Percentiles rank a stretch among this genome's conserved stretches.
Conservation (phyloP, 2,888 invertebrate species). For the Thera britannica region DNA sequence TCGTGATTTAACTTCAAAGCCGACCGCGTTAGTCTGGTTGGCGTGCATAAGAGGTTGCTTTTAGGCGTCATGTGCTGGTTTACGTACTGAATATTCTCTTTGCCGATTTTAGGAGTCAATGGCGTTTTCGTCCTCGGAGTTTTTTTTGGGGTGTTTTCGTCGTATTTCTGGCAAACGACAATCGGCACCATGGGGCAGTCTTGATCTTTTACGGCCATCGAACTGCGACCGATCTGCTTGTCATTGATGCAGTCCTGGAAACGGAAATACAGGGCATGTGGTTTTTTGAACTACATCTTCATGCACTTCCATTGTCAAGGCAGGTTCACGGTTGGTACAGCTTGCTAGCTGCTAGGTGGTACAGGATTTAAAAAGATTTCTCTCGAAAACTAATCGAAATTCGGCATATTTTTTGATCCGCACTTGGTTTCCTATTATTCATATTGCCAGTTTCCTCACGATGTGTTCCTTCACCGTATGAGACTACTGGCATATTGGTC, state of each 20-base stretch:
- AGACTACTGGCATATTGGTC: no score
- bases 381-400: no score
- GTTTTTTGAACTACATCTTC: no score
- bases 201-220: constrained; percentile 64
- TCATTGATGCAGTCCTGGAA: constrained; percentile 81
- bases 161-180: constrained; percentile 51
- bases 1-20: constrained; percentile 69
- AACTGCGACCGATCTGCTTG: constrained; percentile 82
- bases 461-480: no score
- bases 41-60: constrained; percentile 62
- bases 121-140: constrained; percentile 56
- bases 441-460: no score
- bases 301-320: no score
- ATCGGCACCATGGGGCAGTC: constrained; percentile 44
- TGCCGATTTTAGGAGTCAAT: constrained; percentile 70
- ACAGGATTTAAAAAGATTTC: no score
- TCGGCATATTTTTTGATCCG: no score
- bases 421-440: no score
- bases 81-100: constrained; percentile 68
- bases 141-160: constrained; percentile 63
- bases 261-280: constrained; percentile 24
- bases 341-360: no score
- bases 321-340: no score
- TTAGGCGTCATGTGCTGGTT: constrained; percentile 62
- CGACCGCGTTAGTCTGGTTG: constrained; percentile 71